Evolutionary conservation across 1,140 invertebrate species (phyloP).

Genomic region (Drosophila parvula): DNA sequence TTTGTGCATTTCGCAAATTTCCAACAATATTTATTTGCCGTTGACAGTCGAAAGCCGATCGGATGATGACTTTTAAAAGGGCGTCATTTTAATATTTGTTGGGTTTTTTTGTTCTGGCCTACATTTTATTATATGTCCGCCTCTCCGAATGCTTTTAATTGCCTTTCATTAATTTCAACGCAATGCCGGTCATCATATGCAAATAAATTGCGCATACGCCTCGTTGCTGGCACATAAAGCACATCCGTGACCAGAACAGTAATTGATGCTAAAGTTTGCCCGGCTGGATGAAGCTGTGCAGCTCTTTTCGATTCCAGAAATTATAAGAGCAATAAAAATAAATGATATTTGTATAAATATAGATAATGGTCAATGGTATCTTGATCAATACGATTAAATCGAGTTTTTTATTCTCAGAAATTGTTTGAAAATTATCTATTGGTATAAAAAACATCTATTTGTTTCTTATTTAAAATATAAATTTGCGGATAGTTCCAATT

Average conservation of each 20-base stretch:
- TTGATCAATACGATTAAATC: too few relatives aligned
- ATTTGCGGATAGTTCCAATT: too few relatives aligned
- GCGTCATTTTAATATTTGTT: conserved; percentile 31
- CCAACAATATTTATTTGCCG: conserved; percentile 68
- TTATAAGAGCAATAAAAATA: background rate
- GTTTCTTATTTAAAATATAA: too few relatives aligned
- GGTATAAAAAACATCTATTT: too few relatives aligned
- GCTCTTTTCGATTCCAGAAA: background rate
- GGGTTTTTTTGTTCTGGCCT: conserved; percentile 38
- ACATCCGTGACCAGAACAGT: conserved; percentile 31
- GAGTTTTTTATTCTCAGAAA: too few relatives aligned
- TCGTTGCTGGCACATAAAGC: conserved; percentile 49
- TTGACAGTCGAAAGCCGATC: conserved; percentile 50
- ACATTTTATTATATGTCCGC: conserved; percentile 58
- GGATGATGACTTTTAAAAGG: conserved; percentile 62
- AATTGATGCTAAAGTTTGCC: conserved; percentile 30
- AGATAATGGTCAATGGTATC: too few relatives aligned
- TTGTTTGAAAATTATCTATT: too few relatives aligned
- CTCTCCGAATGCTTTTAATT: conserved; percentile 74
- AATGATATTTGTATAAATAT: background rate
- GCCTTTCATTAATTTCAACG: conserved; percentile 78
- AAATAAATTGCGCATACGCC: conserved; percentile 77
- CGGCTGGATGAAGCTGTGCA: background rate
- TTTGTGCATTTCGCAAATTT: conserved; percentile 42
- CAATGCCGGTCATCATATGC: conserved; percentile 73